These are phyloP conservation scores for Drosophila ezoana DNA, from an alignment of 2,888 invertebrate species.

Conservation along the genomic window DNA sequence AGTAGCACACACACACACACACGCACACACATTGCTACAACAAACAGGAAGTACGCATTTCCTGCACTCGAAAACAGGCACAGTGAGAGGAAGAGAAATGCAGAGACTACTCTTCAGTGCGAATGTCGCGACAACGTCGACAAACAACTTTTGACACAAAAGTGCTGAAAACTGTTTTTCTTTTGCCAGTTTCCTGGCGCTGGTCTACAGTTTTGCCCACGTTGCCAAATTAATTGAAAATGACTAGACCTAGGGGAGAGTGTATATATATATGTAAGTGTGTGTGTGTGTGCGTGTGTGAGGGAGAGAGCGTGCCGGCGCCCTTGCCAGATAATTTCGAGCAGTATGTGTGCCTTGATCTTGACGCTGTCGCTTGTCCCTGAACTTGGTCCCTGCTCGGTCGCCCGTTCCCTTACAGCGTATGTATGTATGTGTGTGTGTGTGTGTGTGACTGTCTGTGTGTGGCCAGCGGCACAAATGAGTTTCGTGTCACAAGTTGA, in stretches of 20 bases:
- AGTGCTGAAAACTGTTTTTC: constrained; percentile 75
- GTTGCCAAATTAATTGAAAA: constrained; percentile 77
- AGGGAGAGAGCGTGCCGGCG: background rate
- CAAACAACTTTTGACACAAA: constrained; percentile 76
- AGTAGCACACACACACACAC: constrained; percentile 22
- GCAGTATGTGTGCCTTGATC: constrained; percentile 69
- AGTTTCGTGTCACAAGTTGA: constrained; percentile 80
- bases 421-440: background rate
- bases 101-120: constrained; percentile 28
- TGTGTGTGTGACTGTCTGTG: constrained; percentile 11
- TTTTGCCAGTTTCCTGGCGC: constrained; percentile 34
- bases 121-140: constrained; percentile 74
- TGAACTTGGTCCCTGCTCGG: constrained; percentile 55
- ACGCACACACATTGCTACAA: constrained; percentile 35
- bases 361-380: constrained; percentile 66
- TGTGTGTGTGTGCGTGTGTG: too few species aligned
- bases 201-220: constrained; percentile 43
- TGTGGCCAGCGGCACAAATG: constrained; percentile 58
- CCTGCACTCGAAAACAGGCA: constrained; percentile 64
- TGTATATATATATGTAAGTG: too few species aligned
- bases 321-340: constrained; percentile 27
- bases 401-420: constrained; percentile 5
- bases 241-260: constrained; percentile 63
- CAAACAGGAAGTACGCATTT: constrained; percentile 79
- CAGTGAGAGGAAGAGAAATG: constrained; percentile 14